Evolutionary conservation across 1,140 invertebrate species (phyloP), one percentile per base, ranked within the genome.

Genomic region (Polypedilum pembai): DNA sequence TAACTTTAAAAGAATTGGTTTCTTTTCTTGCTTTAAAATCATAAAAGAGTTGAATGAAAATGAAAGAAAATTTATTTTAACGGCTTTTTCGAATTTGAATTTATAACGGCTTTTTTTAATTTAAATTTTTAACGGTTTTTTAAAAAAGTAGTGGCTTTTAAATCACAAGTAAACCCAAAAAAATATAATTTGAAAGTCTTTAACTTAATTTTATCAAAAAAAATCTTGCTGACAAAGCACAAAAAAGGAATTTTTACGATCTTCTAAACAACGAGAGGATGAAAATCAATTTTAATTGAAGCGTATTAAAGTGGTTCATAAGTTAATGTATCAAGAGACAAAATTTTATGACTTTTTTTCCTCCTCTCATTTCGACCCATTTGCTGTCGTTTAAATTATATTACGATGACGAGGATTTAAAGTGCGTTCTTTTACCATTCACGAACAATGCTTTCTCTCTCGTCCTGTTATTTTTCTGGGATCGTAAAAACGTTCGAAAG

Each of bases 271-370:
- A 33, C 24, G 24, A 33, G 24, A 33, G 24, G 24, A 33, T 56
- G 45, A 56, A 56, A 56, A 56, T 56, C 45, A 56, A 56, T 56
- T 56, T 56, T 56, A 56, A 56, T 56, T 56, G 45, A 56, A 56
- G 45, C 45, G 45, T n/a, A 56, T 56, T 56, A 56, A 56, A 56
- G 45, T 56, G 45, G n/a, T 56, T 56, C 45, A n/a, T 56, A 56
- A 56, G 12, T 56, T 56, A 56, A 56, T 56, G 45, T 56, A 12
- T 56, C 45, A 56, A 56, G n/a, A n/a, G 4, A 1, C 41, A 7
- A 45, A 56, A 8, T 8, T 56, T 56, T 56, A 56, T n/a, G 45
- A 56, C 45, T 56, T n/a, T 56, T 56, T 56, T 56, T 15, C n/a
- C 3, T n/a, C 45, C n/a, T 56, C n/a, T 56, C 45, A 56, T 56